These are phyloP conservation scores for Cybosia mesomella DNA, from an alignment of 2,888 invertebrate species.

Conservation along the genomic window DNA sequence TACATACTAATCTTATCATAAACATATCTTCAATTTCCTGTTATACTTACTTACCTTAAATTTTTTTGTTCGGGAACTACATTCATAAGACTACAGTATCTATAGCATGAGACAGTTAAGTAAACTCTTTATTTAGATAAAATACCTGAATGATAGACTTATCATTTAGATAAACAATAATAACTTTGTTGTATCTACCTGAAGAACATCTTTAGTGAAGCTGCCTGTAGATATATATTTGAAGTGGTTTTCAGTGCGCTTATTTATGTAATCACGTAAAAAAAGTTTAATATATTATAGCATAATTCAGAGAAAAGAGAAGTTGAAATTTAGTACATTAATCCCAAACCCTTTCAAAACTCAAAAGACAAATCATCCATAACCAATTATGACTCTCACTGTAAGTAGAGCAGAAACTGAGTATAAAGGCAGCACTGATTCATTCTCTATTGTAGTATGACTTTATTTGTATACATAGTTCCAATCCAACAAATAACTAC, in stretches of 20 bases:
- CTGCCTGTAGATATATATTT: not conserved
- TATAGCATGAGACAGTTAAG: not conserved
- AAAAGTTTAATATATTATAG: no score
- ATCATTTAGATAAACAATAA: not conserved
- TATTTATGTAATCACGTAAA: not conserved
- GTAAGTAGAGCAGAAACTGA: constrained; percentile 59
- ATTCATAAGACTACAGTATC: not conserved
- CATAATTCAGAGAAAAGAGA: no score
- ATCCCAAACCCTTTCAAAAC: constrained; percentile 30
- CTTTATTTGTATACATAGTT: not conserved
- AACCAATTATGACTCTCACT: constrained; percentile 47
- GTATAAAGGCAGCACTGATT: constrained; percentile 52
- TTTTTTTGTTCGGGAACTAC: not conserved
- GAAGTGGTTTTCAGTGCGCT: no score
- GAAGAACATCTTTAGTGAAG: not conserved
- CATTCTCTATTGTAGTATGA: constrained; percentile 3
- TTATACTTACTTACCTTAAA: not conserved
- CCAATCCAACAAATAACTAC: not conserved
- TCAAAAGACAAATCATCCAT: constrained; percentile 53
- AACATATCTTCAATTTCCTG: not conserved
- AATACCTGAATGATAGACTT: not conserved
- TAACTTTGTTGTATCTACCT: not conserved
- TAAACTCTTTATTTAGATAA: constrained; percentile 4
- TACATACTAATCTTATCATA: not conserved
- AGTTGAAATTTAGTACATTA: not conserved